Base-by-base conservation (phyloP, 2,113 vertebrate species). In the Harpagus bidentatus region DNA sequence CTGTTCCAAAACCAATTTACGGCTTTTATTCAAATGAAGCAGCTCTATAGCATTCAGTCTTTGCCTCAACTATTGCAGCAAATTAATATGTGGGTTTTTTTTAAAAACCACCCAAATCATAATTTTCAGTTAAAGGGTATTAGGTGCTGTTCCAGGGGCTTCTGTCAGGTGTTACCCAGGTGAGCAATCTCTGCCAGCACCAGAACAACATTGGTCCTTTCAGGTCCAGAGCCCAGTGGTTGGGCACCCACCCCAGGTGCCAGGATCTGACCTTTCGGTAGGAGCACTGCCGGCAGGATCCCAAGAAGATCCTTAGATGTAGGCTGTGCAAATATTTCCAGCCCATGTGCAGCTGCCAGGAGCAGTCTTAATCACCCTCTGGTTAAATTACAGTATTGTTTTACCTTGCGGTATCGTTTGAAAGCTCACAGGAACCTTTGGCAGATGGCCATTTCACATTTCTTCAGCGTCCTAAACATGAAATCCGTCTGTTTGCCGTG, bases 261-360 rank as follows among this genome's bases (percentile, higher is more conserved):
- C 82, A 70, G 50, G 36, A 69, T 23, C 40, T 65, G 59, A 77
- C 59, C 31, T 74, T 90, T 73, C 82, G 1, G 1, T 0, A 56
- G 52, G 36, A 83, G 5, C n/a, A 14, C 18, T 61, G 88, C 65
- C 69, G 70, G 69, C 82, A 87, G 85, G 85, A 95, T 84, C 59
- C 40, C 0, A 10, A 65, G 69, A 61, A 79, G 56, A 79, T 70
- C 81, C 76, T 42, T 52, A 86, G 50, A 45, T 86, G 62, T 42
- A 73, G 42, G 43, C 48, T 81, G 53, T 76, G 62, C 62, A 96
- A 88, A 80, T 53, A 82, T 36, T 67, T 67, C 56, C 89, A 82
- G 79, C 65, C 50, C 32, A 38, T 10, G 20, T 45, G 56, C 70
- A 88, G 80, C 76, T 83, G 53, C 66, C 87, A 88, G 76, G n/a